Conservation (phyloP, 2,113 vertebrate genomes). For the Silurus glanis region DNA sequence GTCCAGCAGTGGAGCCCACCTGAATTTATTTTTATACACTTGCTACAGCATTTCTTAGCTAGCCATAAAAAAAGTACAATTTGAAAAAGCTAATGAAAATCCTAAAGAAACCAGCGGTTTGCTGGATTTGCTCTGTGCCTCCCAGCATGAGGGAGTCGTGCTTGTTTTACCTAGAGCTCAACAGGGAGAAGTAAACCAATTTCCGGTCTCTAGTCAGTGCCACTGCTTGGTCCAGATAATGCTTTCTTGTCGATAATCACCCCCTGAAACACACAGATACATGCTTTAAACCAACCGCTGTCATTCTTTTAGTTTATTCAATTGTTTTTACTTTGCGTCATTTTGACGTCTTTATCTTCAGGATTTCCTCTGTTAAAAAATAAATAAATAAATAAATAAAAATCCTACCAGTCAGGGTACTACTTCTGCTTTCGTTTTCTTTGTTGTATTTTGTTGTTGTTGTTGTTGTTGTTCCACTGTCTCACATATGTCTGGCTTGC, state of each 20-base stretch:
- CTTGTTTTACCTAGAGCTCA: constrained; percentile 18
- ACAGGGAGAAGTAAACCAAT: background rate
- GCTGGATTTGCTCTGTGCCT: constrained; percentile 7
- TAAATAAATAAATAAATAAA: background rate
- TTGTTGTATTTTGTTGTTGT: constrained; percentile 3
- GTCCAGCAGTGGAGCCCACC: constrained; percentile 22
- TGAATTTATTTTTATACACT: constrained; percentile 31
- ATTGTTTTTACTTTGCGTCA: constrained; percentile 30
- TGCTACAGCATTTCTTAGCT: background rate
- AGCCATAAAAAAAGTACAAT: constrained; percentile 1
- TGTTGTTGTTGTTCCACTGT: constrained; percentile 7
- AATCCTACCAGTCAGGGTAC: constrained; percentile 10
- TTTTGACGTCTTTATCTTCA: constrained; percentile 23
- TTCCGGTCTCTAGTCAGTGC: background rate
- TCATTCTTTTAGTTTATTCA: background rate
- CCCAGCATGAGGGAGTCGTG: background rate
- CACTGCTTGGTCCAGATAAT: constrained; percentile 4
- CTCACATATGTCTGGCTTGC: constrained; percentile 49
- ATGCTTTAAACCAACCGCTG: background rate
- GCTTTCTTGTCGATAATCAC: background rate
- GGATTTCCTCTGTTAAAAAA: constrained; percentile 10
- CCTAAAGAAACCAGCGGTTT: constrained; percentile 14
- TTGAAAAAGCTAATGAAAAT: background rate
- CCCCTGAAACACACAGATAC: background rate
- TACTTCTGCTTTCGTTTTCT: background rate